A percentile compares a stretch with the other conserved stretches of the same genome.
Evolutionary conservation across 2,113 vertebrate genomes (phyloP).

Genomic region (Kryptolebias marmoratus): DNA sequence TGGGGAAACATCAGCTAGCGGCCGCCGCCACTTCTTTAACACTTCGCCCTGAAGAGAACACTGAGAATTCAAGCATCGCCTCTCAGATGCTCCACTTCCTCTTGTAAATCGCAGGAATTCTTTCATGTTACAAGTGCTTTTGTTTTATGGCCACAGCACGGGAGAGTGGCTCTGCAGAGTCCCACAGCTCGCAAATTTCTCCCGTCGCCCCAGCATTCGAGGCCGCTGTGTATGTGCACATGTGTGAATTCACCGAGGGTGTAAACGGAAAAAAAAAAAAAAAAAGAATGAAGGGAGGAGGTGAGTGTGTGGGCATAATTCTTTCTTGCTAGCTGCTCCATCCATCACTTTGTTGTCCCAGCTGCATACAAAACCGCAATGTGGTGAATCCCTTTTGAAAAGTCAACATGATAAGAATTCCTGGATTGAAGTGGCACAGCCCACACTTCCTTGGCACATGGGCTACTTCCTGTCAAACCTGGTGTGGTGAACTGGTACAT

Average conservation of each 20-base stretch:
- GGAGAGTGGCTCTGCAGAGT: slow-evolving; percentile 68
- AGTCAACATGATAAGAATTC: slow-evolving; percentile 76
- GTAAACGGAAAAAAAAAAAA: slow-evolving; percentile 32
- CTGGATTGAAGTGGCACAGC: slow-evolving; percentile 63
- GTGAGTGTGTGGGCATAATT: slow-evolving; percentile 69
- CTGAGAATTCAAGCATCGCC: slow-evolving; percentile 80
- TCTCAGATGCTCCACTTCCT: slow-evolving; percentile 86
- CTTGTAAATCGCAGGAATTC: slow-evolving; percentile 86
- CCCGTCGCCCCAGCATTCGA: slow-evolving; percentile 47
- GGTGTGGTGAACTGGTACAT: slow-evolving; percentile 28
- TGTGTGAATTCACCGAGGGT: slow-evolving; percentile 39
- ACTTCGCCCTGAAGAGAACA: slow-evolving; percentile 67
- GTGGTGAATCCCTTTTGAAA: slow-evolving; percentile 71
- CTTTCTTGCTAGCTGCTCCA: slow-evolving; percentile 61
- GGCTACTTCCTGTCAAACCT: slow-evolving; percentile 43
- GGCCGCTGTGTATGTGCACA: slow-evolving; percentile 15
- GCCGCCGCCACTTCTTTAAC: slow-evolving; percentile 63
- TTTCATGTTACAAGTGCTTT: slow-evolving; percentile 87
- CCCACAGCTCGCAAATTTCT: slow-evolving; percentile 65
- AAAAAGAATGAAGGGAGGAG: slow-evolving; percentile 48
- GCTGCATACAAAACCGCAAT: slow-evolving; percentile 70
- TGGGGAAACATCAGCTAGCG: slow-evolving; percentile 29
- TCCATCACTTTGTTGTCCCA: slow-evolving; percentile 75
- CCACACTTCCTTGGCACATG: slow-evolving; percentile 63
- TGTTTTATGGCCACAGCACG: slow-evolving; percentile 78